Evolutionary conservation across 2,113 vertebrate genomes (phyloP), one percentile per base, ranked within the genome.

Genomic region (Pseudorectes ferrugineus): DNA sequence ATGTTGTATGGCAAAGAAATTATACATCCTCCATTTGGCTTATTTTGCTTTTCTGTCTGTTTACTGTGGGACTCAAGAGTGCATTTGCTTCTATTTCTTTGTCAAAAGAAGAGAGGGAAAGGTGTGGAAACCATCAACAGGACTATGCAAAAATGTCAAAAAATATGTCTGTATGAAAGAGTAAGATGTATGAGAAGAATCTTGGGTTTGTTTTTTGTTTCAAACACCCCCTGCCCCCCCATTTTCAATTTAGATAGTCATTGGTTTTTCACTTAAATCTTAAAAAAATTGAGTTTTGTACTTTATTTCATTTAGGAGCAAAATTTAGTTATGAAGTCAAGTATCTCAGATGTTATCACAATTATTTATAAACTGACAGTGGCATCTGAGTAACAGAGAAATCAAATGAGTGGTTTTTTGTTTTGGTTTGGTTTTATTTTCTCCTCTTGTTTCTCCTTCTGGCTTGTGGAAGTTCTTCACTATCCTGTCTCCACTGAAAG

Each of bases 251-350:
- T 48, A 78, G 10, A 31, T 14, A 66, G 31, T 10, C 42, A n/a
- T 36, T 67, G 4, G 7, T 16, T 78, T 84, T 77, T 14, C 12
- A 57, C 15, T 55, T 59, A 54, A 42, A 40, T 10, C 35, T 78
- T 43, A 31, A 18, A 40, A 9, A 49, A 29, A 21, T 17, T 38
- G 7, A 67, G 5, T 26, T 76, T 11, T 0, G 0, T 36, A 25
- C 33, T 76, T 73, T 33, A 61, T 78, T 48, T 74, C 24, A 38
- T 7, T 61, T 29, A 70, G 21, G 17, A 49, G 5, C 2, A 88
- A 81, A 66, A 66, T 57, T 59, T 52, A 66, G 8, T n/a, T 43
- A 70, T 29, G 5, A 52, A 31, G 14, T 80, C 13, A 51, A 26
- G 14, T 36, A 57, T 66, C 22, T 74, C 57, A 67, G 20, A 49